phyloP scores from a whole-genome alignment of 2,888 invertebrate species.

The Beris chalybata region DNA sequence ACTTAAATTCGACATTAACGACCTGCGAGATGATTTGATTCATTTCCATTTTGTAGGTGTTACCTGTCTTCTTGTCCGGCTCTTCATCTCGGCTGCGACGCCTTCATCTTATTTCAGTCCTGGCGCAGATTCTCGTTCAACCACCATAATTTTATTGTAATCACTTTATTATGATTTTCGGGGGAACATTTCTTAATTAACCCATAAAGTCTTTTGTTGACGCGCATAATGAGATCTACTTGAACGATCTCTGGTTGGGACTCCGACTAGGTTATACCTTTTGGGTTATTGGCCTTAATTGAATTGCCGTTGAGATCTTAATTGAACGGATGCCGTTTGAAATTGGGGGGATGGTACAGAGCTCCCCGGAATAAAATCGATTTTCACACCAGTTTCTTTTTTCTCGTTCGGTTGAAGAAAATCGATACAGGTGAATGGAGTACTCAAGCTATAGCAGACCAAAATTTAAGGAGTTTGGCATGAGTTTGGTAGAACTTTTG shows the following conservation, averaged over 20 bases:
- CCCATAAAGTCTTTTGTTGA: constrained; percentile 37
- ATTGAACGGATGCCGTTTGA: constrained; percentile 25
- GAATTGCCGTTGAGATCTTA: constrained; percentile 32
- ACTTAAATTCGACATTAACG: constrained; percentile 4
- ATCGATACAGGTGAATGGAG: too few relatives aligned
- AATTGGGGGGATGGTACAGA: neutral
- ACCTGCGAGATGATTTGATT: constrained; percentile 15
- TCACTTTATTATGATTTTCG: constrained; percentile 26
- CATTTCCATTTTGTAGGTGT: constrained; percentile 9
- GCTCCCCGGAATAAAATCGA: too few relatives aligned
- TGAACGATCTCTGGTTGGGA: constrained; percentile 8
- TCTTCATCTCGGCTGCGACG: neutral
- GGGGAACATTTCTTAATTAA: constrained; percentile 35
- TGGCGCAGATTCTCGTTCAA: neutral
- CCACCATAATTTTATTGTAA: constrained; percentile 21
- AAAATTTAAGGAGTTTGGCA: too few relatives aligned
- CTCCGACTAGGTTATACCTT: constrained; percentile 3
- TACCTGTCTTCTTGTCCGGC: neutral
- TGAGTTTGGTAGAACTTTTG: too few relatives aligned
- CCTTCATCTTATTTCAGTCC: neutral
- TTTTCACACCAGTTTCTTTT: too few relatives aligned
- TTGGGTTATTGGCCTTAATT: constrained; percentile 34
- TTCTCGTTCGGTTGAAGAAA: too few relatives aligned
- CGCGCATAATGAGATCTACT: constrained; percentile 2
- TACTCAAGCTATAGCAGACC: too few relatives aligned